Evolutionary conservation across 2,113 vertebrate genomes (phyloP).

Genomic region (Anarrhichthys ocellatus): DNA sequence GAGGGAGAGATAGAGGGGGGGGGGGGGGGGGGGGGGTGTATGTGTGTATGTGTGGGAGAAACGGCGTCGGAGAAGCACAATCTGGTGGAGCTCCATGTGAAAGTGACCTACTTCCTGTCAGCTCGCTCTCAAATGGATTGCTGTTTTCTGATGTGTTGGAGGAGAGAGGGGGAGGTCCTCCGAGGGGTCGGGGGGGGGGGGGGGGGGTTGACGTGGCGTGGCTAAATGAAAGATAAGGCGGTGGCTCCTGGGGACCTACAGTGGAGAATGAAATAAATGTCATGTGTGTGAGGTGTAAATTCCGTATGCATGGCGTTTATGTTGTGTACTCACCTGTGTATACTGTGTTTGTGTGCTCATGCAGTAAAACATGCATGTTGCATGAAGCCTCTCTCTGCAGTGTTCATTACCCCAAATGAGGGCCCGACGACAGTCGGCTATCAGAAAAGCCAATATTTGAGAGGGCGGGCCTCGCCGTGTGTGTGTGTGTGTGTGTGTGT

Average conservation of each 20-base stretch:
- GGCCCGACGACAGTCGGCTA: conserved; percentile 30
- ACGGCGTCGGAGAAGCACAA: conserved; percentile 68
- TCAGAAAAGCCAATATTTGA: conserved; percentile 71
- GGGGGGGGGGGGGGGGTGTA: conserved; percentile 19
- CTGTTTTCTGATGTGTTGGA: conserved; percentile 69
- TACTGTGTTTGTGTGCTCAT: conserved; percentile 28
- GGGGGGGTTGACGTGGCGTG: conserved; percentile 36
- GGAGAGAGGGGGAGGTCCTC: conserved; percentile 43
- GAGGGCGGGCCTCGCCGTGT: conserved; percentile 21
- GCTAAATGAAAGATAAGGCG: conserved; percentile 71
- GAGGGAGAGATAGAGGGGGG: conserved; percentile 56
- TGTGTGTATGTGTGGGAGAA: conserved; percentile 17
- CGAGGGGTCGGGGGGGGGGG: conserved; percentile 25
- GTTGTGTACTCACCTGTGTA: conserved; percentile 51
- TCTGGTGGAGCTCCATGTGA: conserved; percentile 74
- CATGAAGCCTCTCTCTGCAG: conserved; percentile 36
- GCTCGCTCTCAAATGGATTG: conserved; percentile 71
- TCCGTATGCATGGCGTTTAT: conserved; percentile 30
- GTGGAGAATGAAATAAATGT: conserved; percentile 46
- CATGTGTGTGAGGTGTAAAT: conserved; percentile 35
- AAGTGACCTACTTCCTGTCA: conserved; percentile 85
- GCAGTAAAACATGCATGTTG: conserved; percentile 41
- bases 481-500: conserved; percentile 18
- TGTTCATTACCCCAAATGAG: conserved; percentile 63
- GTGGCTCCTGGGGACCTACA: conserved; percentile 44